phyloP scores from a whole-genome alignment of 2,113 vertebrate genomes.

The zebrafish (Danio rerio) region DNA sequence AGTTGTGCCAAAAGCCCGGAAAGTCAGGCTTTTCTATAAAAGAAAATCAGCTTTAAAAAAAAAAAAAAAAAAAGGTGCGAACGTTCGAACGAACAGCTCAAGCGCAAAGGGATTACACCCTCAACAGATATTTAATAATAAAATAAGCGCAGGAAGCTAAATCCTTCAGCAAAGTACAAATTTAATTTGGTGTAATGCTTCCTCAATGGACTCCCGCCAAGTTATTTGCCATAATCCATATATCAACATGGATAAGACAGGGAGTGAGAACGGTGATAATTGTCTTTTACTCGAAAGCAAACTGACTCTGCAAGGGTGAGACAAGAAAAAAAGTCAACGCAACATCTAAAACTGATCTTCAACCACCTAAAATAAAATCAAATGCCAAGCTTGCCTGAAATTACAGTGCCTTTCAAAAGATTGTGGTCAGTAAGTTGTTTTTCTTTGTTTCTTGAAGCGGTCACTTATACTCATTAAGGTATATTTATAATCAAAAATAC shows the following conservation, averaged over 20 bases:
- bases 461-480: background rate
- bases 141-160: slow-evolving; percentile 64
- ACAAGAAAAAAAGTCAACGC: slow-evolving; percentile 26
- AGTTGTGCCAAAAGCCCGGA: slow-evolving; percentile 16
- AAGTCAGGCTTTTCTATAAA: slow-evolving; percentile 41
- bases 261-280: slow-evolving; percentile 52
- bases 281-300: slow-evolving; percentile 63
- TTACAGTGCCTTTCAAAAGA: background rate
- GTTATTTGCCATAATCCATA: slow-evolving; percentile 71
- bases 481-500: background rate
- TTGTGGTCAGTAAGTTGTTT: background rate
- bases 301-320: slow-evolving; percentile 53
- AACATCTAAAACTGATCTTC: too few species aligned
- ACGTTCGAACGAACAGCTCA: slow-evolving; percentile 47
- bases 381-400: too few species aligned
- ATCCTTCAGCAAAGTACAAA: slow-evolving; percentile 71
- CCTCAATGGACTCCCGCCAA: slow-evolving; percentile 67
- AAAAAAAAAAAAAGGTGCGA: background rate
- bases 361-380: too few species aligned
- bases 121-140: slow-evolving; percentile 68
- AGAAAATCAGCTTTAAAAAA: slow-evolving; percentile 51
- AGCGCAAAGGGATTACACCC: slow-evolving; percentile 69
- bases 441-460: too few species aligned
- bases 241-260: slow-evolving; percentile 68
- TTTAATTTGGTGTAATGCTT: slow-evolving; percentile 71